phyloP scores from a whole-genome alignment of 1,140 invertebrate genomes.

The Hetaerina americana region DNA sequence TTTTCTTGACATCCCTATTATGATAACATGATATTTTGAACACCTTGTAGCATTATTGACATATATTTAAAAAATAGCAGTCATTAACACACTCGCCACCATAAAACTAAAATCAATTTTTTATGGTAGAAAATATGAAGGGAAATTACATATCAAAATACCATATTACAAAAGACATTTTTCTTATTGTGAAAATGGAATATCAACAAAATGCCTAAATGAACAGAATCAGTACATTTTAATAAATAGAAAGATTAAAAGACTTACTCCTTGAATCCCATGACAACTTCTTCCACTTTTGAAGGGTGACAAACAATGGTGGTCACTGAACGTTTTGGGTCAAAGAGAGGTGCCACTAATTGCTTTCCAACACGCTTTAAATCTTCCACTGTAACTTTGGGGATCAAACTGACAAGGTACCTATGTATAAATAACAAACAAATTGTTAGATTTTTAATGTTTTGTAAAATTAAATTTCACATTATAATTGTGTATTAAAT shows the following conservation, averaged over 20 bases:
- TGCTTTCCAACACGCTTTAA: slow-evolving; percentile 47
- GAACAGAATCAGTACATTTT: slow-evolving; percentile 14
- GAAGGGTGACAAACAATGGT: slow-evolving; percentile 62
- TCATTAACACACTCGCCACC: neutral
- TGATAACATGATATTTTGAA: too few relatives aligned
- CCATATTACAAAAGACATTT: slow-evolving; percentile 19
- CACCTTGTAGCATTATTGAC: too few relatives aligned
- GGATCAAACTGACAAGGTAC: too few relatives aligned
- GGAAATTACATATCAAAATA: slow-evolving; percentile 30
- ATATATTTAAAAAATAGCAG: too few relatives aligned
- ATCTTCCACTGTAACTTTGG: slow-evolving; percentile 48
- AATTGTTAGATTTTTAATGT: too few relatives aligned
- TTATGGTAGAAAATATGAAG: slow-evolving; percentile 30
- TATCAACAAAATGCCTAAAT: neutral
- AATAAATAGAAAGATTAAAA: slow-evolving; percentile 10
- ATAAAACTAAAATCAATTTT: neutral
- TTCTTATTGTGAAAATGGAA: slow-evolving; percentile 1
- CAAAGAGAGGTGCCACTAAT: slow-evolving; percentile 54
- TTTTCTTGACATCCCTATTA: too few relatives aligned
- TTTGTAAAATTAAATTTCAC: too few relatives aligned
- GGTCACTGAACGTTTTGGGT: slow-evolving; percentile 40
- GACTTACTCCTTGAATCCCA: slow-evolving; percentile 52
- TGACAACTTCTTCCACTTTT: slow-evolving; percentile 50
- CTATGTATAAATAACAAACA: too few relatives aligned
- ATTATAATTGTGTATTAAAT: too few relatives aligned